A percentile compares a stretch with the other conserved stretches of the same genome.
Evolutionary conservation across 2,888 invertebrate species (phyloP).

Genomic region (Agrotis clavis): DNA sequence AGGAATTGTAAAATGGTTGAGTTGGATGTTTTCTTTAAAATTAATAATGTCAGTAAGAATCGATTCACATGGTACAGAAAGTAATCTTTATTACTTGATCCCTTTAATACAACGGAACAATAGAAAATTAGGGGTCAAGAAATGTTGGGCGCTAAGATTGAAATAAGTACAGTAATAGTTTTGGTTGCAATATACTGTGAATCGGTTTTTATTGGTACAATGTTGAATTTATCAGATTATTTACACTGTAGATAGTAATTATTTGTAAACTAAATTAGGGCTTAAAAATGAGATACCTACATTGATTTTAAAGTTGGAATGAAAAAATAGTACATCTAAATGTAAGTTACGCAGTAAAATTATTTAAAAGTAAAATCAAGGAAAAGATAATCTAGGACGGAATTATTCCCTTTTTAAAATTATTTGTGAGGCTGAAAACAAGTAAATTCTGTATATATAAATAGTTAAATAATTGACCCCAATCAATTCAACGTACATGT

Average conservation of each 20-base stretch:
- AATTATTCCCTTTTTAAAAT: not conserved
- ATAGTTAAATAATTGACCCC: not conserved
- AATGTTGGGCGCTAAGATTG: not conserved
- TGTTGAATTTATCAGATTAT: conserved; percentile 35
- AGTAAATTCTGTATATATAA: conserved; percentile 21
- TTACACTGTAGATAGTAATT: conserved; percentile 31
- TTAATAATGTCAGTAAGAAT: conserved; percentile 1
- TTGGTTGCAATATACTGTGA: not conserved
- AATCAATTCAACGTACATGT: conserved; percentile 21
- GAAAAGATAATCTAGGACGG: not conserved
- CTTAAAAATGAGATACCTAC: not conserved
- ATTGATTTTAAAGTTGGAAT: not conserved
- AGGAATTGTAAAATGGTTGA: conserved; percentile 25
- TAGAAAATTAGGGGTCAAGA: not conserved
- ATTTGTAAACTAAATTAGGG: conserved; percentile 24
- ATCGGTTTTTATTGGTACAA: conserved; percentile 7
- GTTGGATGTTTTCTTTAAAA: conserved; percentile 27
- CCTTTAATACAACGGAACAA: not conserved
- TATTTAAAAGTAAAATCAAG: too few relatives aligned
- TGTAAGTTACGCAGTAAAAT: too few relatives aligned
- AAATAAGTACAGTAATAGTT: not conserved
- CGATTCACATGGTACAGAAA: conserved; percentile 3
- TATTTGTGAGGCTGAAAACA: not conserved
- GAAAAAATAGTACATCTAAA: too few relatives aligned
- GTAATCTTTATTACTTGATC: not conserved